These are phyloP conservation scores for Hyles vespertilio DNA, from an alignment of 1,140 invertebrate species.

Conservation along the genomic window DNA sequence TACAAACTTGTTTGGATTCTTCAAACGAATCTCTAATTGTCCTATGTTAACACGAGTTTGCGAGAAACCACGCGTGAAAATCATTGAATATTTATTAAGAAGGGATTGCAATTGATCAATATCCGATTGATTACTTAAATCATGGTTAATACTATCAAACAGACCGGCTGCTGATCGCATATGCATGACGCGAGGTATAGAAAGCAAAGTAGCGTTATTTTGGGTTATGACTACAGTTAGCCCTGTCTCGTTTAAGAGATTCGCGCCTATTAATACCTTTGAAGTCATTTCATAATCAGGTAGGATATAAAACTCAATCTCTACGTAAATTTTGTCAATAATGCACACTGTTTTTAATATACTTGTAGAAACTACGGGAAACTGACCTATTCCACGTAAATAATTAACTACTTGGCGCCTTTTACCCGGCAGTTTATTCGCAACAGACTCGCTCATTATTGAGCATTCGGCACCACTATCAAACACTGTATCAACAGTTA, in stretches of 20 bases:
- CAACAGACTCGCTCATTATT: constrained; percentile 24
- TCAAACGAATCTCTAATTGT: constrained; percentile 18
- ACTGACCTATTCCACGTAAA: constrained; percentile 20
- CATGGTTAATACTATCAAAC: constrained; percentile 16
- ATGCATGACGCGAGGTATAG: constrained; percentile 12
- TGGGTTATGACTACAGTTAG: constrained; percentile 22
- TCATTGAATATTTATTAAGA: constrained; percentile 27
- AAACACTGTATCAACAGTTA: too few relatives aligned
- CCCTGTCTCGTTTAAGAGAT: constrained; percentile 19
- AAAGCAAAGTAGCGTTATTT: constrained; percentile 11
- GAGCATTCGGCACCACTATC: constrained; percentile 31
- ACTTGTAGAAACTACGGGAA: constrained; percentile 20
- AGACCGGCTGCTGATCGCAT: constrained; percentile 6
- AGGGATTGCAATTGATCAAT: constrained; percentile 17
- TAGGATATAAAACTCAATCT: constrained; percentile 26
- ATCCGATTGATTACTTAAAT: constrained; percentile 11
- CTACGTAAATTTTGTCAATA: constrained; percentile 25
- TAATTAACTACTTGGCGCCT: constrained; percentile 13
- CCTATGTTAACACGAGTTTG: constrained; percentile 29
- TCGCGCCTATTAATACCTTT: constrained; percentile 24
- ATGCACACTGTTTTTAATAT: constrained; percentile 20
- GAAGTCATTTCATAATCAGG: constrained; percentile 28
- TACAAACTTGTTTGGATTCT: constrained; percentile 20
- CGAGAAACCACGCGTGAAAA: constrained; percentile 31
- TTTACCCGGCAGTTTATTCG: constrained; percentile 20